Evolutionary conservation across 2,797 vertebrate genomes (phyloP).

Genomic region (Sebastes vulpes): DNA sequence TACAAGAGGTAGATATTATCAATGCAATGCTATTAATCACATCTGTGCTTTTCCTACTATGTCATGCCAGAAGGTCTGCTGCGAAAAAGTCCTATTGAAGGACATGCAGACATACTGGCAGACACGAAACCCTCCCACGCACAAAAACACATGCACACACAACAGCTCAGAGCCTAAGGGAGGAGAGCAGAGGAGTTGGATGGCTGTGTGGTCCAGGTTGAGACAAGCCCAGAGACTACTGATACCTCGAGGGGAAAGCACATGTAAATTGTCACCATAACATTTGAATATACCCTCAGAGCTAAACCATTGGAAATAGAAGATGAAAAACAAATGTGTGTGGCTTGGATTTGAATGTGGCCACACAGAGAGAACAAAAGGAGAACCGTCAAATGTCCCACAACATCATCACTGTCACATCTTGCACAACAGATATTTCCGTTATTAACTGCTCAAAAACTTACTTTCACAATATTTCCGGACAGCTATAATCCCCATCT

Average conservation of each 20-base stretch:
- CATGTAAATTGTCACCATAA: conserved; percentile 18
- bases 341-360: conserved; percentile 17
- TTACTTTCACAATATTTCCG: not conserved
- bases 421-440: conserved; percentile 13
- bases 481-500: not conserved
- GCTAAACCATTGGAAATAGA: conserved; percentile 1
- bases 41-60: not conserved
- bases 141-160: not conserved
- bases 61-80: conserved; percentile 6
- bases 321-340: conserved; percentile 16
- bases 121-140: not conserved
- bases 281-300: conserved; percentile 29
- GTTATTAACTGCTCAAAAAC: not conserved
- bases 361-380: conserved; percentile 12
- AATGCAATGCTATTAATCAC: not conserved
- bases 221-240: conserved; percentile 51
- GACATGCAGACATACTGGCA: conserved; percentile 17
- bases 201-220: conserved; percentile 36
- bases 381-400: not conserved
- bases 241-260: conserved; percentile 16
- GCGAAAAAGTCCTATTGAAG: not conserved
- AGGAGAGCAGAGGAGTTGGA: not conserved
- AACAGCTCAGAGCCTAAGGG: conserved; percentile 2
- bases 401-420: not conserved
- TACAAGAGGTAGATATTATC: not conserved